Conservation (phyloP, 2,888 invertebrate species). For the Eledona agricola region DNA sequence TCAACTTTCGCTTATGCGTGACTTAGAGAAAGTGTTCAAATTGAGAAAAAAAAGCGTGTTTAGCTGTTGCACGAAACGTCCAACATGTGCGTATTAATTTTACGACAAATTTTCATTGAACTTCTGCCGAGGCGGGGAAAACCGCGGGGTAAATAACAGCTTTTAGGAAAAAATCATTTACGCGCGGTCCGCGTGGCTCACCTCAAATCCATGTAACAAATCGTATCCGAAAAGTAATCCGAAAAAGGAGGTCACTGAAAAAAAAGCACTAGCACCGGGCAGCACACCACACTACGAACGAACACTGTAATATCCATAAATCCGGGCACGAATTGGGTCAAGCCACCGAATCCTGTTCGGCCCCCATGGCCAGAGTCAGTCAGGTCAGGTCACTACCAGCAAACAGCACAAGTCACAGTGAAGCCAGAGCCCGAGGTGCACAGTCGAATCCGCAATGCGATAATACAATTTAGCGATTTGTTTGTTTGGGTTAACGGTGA, state of each 20-base stretch:
- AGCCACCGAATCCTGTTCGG: slow-evolving; percentile 3
- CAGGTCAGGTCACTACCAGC: slow-evolving; percentile 30
- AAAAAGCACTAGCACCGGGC: slow-evolving; percentile 32
- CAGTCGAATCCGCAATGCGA: slow-evolving; percentile 19
- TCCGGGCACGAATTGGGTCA: slow-evolving; percentile 34
- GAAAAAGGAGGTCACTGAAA: slow-evolving; percentile 31
- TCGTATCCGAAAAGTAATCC: slow-evolving; percentile 32
- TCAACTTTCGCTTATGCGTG: slow-evolving; percentile 42
- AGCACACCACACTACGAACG: slow-evolving; percentile 12
- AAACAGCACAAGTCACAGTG: slow-evolving; percentile 9
- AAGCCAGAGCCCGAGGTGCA: slow-evolving; percentile 6
- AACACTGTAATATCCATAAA: slow-evolving; percentile 22
- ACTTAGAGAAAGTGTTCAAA: slow-evolving; percentile 35
- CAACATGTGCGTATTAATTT: too few relatives aligned
- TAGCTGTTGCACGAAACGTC: slow-evolving; percentile 8
- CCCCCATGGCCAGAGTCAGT: too few relatives aligned
- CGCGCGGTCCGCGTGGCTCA: too few relatives aligned
- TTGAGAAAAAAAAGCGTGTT: slow-evolving; percentile 24
- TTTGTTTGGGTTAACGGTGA: slow-evolving; percentile 44
- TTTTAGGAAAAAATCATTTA: too few relatives aligned
- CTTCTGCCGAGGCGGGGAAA: too few relatives aligned
- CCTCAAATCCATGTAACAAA: slow-evolving; percentile 25
- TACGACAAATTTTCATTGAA: too few relatives aligned
- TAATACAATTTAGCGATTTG: slow-evolving; percentile 40
- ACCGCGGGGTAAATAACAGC: too few relatives aligned